Evolutionary conservation across 2,888 invertebrate genomes (phyloP).

Genomic region (Nymphalis urticae): DNA sequence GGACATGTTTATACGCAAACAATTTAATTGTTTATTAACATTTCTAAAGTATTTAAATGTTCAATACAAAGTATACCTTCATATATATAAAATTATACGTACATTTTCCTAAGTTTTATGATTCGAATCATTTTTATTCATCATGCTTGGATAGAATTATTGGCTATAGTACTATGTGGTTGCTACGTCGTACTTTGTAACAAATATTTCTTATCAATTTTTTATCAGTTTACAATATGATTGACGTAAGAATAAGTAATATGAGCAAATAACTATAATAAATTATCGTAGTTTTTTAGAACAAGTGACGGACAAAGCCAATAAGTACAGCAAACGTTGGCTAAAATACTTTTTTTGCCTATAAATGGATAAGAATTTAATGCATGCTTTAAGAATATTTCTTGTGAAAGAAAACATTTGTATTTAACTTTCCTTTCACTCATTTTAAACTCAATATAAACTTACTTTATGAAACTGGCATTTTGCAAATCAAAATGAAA

Average conservation of each 20-base stretch:
- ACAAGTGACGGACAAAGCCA: not conserved
- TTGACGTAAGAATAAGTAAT: slow-evolving; percentile 17
- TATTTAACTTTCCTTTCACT: not conserved
- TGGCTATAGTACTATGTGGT: not conserved
- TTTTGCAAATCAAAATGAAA: slow-evolving; percentile 24
- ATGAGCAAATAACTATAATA: slow-evolving; percentile 11
- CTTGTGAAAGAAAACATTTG: not conserved
- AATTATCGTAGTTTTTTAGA: not conserved
- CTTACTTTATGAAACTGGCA: slow-evolving; percentile 22
- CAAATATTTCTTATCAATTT: slow-evolving; percentile 11
- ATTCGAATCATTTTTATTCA: not conserved
- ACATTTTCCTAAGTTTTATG: not conserved
- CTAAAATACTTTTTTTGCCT: not conserved
- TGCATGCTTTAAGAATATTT: not conserved
- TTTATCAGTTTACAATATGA: slow-evolving; percentile 23
- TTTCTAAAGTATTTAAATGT: no score
- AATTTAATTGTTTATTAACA: no score
- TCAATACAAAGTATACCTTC: no score
- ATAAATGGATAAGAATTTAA: not conserved
- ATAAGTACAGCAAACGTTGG: not conserved
- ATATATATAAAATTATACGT: no score
- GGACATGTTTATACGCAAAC: no score
- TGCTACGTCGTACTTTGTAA: not conserved
- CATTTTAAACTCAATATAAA: not conserved
- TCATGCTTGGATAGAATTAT: not conserved